Conservation (phyloP, 2,888 invertebrate genomes). For the Stomorhina lunata region DNA sequence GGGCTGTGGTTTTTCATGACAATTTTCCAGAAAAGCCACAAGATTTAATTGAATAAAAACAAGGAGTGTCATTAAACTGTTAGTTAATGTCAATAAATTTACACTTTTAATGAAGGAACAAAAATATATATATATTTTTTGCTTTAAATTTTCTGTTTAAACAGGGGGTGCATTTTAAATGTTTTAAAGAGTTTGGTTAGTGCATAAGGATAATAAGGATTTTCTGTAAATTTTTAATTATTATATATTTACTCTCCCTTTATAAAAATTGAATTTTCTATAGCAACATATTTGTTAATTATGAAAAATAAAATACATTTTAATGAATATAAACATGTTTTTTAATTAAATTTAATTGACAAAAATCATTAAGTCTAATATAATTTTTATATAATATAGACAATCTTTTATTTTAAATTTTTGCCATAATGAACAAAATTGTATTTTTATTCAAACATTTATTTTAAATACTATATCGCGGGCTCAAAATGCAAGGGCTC, state of each 20-base stretch:
- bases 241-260: too few relatives aligned
- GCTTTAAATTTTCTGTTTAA: too few relatives aligned
- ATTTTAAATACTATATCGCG: neutral
- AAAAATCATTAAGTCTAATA: slow-evolving; percentile 57
- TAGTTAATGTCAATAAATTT: slow-evolving; percentile 31
- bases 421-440: slow-evolving; percentile 24
- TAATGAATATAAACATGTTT: slow-evolving; percentile 57
- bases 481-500: too few relatives aligned
- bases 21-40: slow-evolving; percentile 1
- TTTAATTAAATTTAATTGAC: slow-evolving; percentile 63
- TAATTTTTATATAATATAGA: slow-evolving; percentile 18
- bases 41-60: slow-evolving; percentile 2
- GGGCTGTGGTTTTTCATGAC: neutral
- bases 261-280: neutral
- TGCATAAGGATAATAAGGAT: too few relatives aligned
- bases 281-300: slow-evolving; percentile 14
- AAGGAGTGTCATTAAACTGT: slow-evolving; percentile 40
- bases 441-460: neutral
- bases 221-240: too few relatives aligned
- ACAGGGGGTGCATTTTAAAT: too few relatives aligned
- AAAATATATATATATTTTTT: too few relatives aligned
- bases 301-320: slow-evolving; percentile 11
- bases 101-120: too few relatives aligned
- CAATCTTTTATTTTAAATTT: neutral
- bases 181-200: too few relatives aligned